phyloP scores from a whole-genome alignment of 1,140 invertebrate species.

The Brachystomella parvula region DNA sequence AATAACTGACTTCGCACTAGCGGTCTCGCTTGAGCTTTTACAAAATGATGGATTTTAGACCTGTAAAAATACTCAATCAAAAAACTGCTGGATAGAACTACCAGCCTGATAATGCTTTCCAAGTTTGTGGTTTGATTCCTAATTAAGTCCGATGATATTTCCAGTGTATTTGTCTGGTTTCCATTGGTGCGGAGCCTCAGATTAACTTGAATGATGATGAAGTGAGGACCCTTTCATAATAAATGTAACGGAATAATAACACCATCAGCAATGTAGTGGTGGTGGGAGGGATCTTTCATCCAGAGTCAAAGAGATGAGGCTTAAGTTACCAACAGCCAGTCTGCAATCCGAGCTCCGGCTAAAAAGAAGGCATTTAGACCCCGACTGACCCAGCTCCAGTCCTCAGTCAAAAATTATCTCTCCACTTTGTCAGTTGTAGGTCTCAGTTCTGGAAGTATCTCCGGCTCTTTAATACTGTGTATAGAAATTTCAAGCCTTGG shows the following conservation, averaged over 20 bases:
- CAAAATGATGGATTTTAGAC: too few species aligned
- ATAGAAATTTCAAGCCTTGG: not conserved
- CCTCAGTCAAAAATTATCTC: constrained; percentile 31
- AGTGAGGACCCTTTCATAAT: not conserved
- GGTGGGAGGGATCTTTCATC: constrained; percentile 1
- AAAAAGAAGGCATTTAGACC: constrained; percentile 26
- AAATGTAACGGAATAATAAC: not conserved
- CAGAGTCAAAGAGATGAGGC: not conserved
- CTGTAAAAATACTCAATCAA: too few species aligned
- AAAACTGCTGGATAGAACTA: too few species aligned
- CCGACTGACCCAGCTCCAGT: constrained; percentile 22
- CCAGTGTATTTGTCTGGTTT: too few species aligned
- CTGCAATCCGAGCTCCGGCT: too few species aligned
- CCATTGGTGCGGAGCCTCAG: not conserved
- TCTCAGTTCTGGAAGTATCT: not conserved
- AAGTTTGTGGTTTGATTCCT: not conserved
- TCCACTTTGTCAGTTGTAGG: constrained; percentile 16
- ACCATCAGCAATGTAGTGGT: not conserved
- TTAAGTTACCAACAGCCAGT: constrained; percentile 25
- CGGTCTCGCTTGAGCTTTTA: too few species aligned
- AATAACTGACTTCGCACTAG: too few species aligned
- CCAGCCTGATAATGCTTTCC: not conserved
- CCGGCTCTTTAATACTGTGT: not conserved
- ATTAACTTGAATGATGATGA: not conserved
- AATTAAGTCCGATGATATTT: not conserved